These are phyloP conservation scores for Antedon mediterranea DNA, from an alignment of 53 echinoderm and acorn worm species.

Conservation along the genomic window DNA sequence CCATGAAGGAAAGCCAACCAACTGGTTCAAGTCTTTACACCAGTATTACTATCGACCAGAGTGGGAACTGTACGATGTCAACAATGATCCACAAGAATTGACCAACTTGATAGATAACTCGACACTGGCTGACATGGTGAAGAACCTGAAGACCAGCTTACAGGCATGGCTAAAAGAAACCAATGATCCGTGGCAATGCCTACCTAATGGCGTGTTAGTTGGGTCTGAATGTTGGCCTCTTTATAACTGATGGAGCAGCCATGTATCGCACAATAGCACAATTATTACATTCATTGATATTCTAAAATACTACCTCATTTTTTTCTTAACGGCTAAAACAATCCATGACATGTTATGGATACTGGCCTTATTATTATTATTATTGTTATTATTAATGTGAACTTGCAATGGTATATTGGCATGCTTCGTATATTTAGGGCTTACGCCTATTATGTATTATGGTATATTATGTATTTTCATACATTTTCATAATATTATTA, in stretches of 20 bases:
- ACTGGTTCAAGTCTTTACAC: conserved; percentile 80
- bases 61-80: conserved; percentile 76
- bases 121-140: conserved; percentile 17
- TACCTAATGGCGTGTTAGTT: conserved; percentile 47
- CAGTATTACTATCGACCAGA: conserved; percentile 80
- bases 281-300: too few species aligned
- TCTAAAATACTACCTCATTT: too few species aligned
- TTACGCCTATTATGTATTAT: too few species aligned
- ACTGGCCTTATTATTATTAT: too few species aligned
- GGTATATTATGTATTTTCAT: too few species aligned
- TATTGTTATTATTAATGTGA: too few species aligned
- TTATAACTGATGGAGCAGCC: conserved; percentile 1
- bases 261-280: too few species aligned
- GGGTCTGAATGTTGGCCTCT: not conserved
- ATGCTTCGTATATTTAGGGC: too few species aligned
- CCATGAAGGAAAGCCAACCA: conserved; percentile 40
- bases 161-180: conserved; percentile 49
- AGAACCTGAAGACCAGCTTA: conserved; percentile 33
- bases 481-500: too few species aligned
- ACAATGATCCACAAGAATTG: conserved; percentile 56
- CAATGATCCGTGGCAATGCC: conserved; percentile 71
- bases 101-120: conserved; percentile 48
- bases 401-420: too few species aligned
- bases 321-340: too few species aligned
- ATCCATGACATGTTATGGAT: too few species aligned